Evolutionary conservation across 2,113 vertebrate genomes (phyloP), one percentile per base, ranked within the genome.

Genomic region (Perognathus longimembris): DNA sequence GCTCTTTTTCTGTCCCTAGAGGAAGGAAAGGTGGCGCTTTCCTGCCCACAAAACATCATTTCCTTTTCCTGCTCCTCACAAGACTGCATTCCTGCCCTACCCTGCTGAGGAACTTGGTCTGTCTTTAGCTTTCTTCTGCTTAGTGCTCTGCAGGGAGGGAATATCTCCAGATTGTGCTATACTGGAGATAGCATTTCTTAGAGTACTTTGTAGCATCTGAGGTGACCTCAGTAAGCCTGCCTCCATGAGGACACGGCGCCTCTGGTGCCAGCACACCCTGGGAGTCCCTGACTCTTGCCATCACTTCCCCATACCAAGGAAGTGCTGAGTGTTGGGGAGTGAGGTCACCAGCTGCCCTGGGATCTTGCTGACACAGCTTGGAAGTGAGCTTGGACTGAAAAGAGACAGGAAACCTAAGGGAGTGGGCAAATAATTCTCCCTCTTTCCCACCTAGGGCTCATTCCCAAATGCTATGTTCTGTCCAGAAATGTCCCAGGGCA

Each of bases 11-110:
- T 76, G 89, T 96, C 97, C 89, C 69, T 15, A 83, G 63, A 96
- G 96, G 91, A 97, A 97, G 96, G 92, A 97, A 97, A 96, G 94
- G 95, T 96, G 96, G 97, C 82, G 94, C 45, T 92, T 95, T 96
- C 96, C 95, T 92, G 70, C 80, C 59, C 84, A 42, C 34, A 76
- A 54, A 96, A 70, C 63, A 92, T 63, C 38, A 71, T 85, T 94
- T 95, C 93, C 85, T 57, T 87, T 96, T 85, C 88, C 87, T 14
- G 0, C 85, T 85, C 91, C 89, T 95, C 59, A 34, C 73, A 84
- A 64, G 0, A 12, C 73, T 70, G 17, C 59, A 24, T 89, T 89
- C 73, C 77, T 76, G 70, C 26, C n/a, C 61, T 38, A 54, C 22
- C 74, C 75, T 80, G 28, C 24, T 34, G 15, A 24, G 64, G 42